A percentile compares a stretch with the other conserved stretches of the same genome.
These are phyloP conservation scores for Toxotes chatareus DNA, from an alignment of 2,113 vertebrate species.

Conservation along the genomic window DNA sequence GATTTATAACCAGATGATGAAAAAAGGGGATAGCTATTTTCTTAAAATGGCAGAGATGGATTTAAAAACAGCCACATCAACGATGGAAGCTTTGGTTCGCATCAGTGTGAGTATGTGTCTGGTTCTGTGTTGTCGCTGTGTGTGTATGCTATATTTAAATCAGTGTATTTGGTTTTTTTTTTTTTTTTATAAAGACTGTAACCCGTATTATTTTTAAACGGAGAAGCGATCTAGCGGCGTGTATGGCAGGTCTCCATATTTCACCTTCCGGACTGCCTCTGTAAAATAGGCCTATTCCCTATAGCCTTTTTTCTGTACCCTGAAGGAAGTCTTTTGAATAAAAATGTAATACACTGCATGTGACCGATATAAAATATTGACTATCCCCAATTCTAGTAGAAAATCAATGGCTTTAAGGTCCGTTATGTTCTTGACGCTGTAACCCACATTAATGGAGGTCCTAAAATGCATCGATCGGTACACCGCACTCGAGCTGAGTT, in stretches of 20 bases:
- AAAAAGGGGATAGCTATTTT: slow-evolving; percentile 52
- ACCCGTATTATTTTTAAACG: background rate
- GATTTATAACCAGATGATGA: slow-evolving; percentile 62
- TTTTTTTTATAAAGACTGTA: background rate
- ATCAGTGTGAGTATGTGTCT: slow-evolving; percentile 73
- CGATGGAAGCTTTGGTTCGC: slow-evolving; percentile 81
- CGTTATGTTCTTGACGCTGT: background rate
- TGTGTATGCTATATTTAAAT: background rate
- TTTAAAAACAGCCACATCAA: slow-evolving; percentile 69
- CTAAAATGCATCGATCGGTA: background rate
- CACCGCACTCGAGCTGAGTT: background rate
- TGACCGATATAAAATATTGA: background rate
- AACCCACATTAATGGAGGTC: slow-evolving; percentile 11
- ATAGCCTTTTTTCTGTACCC: background rate
- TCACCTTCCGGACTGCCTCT: background rate
- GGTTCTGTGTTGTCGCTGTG: background rate
- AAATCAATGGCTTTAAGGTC: background rate
- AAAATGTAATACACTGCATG: background rate
- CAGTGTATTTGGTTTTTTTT: background rate
- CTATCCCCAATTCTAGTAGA: background rate
- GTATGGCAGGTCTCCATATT: slow-evolving; percentile 11
- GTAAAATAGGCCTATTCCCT: background rate
- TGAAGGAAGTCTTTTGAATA: background rate
- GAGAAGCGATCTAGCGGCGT: background rate
- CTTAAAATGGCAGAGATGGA: slow-evolving; percentile 77